Conservation (phyloP, 2,888 invertebrate species). For the Pelosia muscerda region DNA sequence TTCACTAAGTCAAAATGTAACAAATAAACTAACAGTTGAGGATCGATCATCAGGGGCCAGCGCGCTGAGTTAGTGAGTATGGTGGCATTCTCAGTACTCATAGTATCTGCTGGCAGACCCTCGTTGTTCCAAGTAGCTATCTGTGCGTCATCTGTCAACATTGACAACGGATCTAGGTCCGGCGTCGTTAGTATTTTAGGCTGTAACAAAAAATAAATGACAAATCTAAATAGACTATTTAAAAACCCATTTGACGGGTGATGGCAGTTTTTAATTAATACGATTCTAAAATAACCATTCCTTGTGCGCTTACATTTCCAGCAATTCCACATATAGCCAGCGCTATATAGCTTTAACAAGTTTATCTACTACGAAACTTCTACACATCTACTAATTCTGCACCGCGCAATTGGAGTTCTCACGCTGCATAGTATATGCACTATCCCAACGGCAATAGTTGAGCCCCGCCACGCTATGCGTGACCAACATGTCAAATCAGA, state of each 20-base stretch:
- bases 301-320: too few species aligned
- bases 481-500: too few species aligned
- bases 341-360: too few species aligned
- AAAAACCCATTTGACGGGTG: not conserved
- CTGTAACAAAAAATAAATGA: slow-evolving; percentile 57
- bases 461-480: too few species aligned
- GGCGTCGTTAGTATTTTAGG: slow-evolving; percentile 93
- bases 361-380: too few species aligned
- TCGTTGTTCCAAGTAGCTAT: slow-evolving; percentile 98
- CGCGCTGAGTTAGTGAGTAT: slow-evolving; percentile 95
- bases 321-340: too few species aligned
- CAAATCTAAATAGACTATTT: not conserved
- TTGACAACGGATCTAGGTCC: slow-evolving; percentile 92
- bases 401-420: too few species aligned
- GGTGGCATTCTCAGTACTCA: slow-evolving; percentile 98
- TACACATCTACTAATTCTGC: too few species aligned
- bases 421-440: too few species aligned
- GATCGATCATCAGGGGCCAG: slow-evolving; percentile 98
- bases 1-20: not conserved
- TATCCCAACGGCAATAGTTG: too few species aligned
- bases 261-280: too few species aligned
- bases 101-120: slow-evolving; percentile 95
- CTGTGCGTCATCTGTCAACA: slow-evolving; percentile 96
- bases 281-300: too few species aligned
- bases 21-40: slow-evolving; percentile 88